Base-by-base conservation (phyloP, 2,888 invertebrate genomes). In the Nemurella pictetii region DNA sequence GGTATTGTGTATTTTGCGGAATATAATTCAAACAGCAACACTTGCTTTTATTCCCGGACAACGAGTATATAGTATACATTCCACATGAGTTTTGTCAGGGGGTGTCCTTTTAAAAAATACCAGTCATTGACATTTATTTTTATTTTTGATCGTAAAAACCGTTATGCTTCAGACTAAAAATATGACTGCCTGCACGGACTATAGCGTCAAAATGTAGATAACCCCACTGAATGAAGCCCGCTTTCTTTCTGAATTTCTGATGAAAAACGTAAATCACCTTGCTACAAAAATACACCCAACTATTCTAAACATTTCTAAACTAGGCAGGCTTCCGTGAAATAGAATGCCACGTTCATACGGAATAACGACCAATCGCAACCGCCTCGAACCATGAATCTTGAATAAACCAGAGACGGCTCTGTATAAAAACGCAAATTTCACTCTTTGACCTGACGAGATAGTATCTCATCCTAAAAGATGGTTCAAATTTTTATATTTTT, bases 361-460 rank as follows among this genome's bases (percentile, higher is more conserved):
- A 7, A 20, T 55, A 55, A 55, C 55, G 55, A 55, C 55, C 55
- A 55, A 55, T 55, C 20, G 55, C 55, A 7, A 7, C 55, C 3
- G 9, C 55, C 55, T 20, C 55, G 55, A 55, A 20, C 20, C 12
- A 20, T 55, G 55, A 55, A 55, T 55, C 55, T 55, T 55, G 55
- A 55, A 55, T 55, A 55, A 55, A 3, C 55, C 55, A 55, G 9
- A 7, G 15, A 55, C 12, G 2, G 28, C 28, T 9, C 28, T 26
- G n/a, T 2, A 75, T 75, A 28, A 75, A 36, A 25, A 75, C 75
- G 75, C 75, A 75, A 75, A 75, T 75, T 75, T 75, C 75, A 75
- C 32, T 29, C 29, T n/a, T 80, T 30, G 55, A 55, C 55, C 55
- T 55, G 55, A 55, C 80, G 29, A 80, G 80, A 80, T 80, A 7